A percentile compares a stretch with the other conserved stretches of the same genome.
phyloP scores from a whole-genome alignment of 2,113 vertebrate genomes.

The Dipodomys stephensi region DNA sequence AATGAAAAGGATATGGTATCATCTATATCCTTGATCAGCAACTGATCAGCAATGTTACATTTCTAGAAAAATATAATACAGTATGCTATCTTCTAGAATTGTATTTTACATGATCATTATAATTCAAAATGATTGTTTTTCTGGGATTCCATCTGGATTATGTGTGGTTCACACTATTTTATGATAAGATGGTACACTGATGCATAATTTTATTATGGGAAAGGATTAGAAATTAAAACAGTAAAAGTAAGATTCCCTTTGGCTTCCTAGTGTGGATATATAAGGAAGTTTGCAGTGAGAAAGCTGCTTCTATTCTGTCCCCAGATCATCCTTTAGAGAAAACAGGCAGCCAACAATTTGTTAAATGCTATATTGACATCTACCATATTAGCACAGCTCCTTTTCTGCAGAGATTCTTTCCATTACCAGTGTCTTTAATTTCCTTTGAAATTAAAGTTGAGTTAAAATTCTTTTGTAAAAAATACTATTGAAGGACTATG shows the following conservation, averaged over 20 bases:
- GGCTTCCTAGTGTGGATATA: neutral
- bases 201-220: neutral
- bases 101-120: conserved; percentile 39
- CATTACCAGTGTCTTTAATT: conserved; percentile 18
- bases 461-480: conserved; percentile 37
- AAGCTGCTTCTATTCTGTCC: conserved; percentile 12
- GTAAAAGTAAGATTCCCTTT: neutral
- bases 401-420: conserved; percentile 11
- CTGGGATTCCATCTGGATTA: neutral
- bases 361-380: neutral
- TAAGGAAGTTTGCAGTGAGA: conserved; percentile 17
- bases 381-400: neutral
- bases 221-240: conserved; percentile 11
- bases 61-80: conserved; percentile 1
- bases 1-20: too few species aligned
- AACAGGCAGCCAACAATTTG: neutral
- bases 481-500: neutral
- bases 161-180: neutral
- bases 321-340: neutral
- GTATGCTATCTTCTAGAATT: neutral
- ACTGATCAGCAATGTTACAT: neutral
- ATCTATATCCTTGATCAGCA: conserved; percentile 5
- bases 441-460: conserved; percentile 12
- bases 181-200: neutral
- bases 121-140: conserved; percentile 41